These are phyloP conservation scores for Diabrotica balteata DNA, from an alignment of 2,888 invertebrate species.

Conservation along the genomic window DNA sequence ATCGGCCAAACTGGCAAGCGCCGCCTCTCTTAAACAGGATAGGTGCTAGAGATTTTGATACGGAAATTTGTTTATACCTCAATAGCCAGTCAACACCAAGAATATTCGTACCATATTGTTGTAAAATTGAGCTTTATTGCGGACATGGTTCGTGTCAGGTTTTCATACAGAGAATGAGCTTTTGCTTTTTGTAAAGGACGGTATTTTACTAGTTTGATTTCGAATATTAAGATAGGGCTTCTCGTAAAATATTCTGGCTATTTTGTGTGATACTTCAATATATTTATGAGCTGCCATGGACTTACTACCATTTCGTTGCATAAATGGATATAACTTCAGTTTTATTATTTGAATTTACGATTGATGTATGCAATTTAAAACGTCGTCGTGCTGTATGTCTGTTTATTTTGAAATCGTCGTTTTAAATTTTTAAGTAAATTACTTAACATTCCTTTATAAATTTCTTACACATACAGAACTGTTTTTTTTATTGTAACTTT, in stretches of 20 bases:
- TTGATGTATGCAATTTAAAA: too few relatives aligned
- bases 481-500: too few relatives aligned
- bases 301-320: too few relatives aligned
- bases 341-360: too few relatives aligned
- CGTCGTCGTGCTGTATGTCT: too few relatives aligned
- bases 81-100: slow-evolving; percentile 56
- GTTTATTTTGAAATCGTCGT: too few relatives aligned
- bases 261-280: background rate
- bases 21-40: slow-evolving; percentile 54
- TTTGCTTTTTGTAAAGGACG: slow-evolving; percentile 40
- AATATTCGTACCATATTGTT: slow-evolving; percentile 55
- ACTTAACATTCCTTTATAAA: too few relatives aligned
- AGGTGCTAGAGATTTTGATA: slow-evolving; percentile 54
- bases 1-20: slow-evolving; percentile 53
- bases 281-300: background rate
- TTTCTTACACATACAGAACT: too few relatives aligned
- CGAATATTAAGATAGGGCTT: slow-evolving; percentile 14
- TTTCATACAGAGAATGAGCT: slow-evolving; percentile 34
- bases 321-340: too few relatives aligned
- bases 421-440: too few relatives aligned
- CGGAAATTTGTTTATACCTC: slow-evolving; percentile 61
- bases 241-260: slow-evolving; percentile 15
- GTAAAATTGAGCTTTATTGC: slow-evolving; percentile 46
- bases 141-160: slow-evolving; percentile 38
- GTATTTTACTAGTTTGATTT: slow-evolving; percentile 23